phyloP scores from a whole-genome alignment of 2,888 invertebrate genomes.

The Thera britannica region DNA sequence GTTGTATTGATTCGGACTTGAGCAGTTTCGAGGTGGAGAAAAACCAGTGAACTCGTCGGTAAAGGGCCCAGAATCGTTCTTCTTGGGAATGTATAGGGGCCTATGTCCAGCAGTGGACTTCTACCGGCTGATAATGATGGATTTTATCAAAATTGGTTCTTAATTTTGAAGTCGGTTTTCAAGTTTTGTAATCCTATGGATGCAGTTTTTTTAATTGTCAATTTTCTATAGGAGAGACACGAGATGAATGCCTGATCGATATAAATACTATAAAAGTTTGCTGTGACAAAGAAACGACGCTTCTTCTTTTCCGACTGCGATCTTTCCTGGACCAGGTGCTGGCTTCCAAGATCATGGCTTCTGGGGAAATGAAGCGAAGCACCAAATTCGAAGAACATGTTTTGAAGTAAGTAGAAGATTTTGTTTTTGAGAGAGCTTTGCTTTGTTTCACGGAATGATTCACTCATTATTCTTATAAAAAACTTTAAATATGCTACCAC shows the following conservation, averaged over 20 bases:
- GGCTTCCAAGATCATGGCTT: slow-evolving; percentile 62
- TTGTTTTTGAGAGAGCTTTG: not conserved
- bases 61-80: too few species aligned
- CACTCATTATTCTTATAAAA: not conserved
- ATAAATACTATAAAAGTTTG: slow-evolving; percentile 63
- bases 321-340: slow-evolving; percentile 70
- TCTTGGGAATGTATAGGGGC: too few species aligned
- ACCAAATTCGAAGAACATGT: slow-evolving; percentile 66
- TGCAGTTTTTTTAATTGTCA: not conserved
- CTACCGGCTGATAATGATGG: too few species aligned
- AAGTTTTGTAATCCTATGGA: too few species aligned
- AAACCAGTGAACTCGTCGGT: too few species aligned
- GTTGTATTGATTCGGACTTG: too few species aligned
- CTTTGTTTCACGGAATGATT: too few species aligned
- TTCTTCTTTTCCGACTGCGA: slow-evolving; percentile 62
- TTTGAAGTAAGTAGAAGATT: slow-evolving; percentile 64
- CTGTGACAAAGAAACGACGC: slow-evolving; percentile 60
- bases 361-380: slow-evolving; percentile 31
- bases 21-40: too few species aligned
- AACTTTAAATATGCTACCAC: not conserved
- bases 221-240: not conserved
- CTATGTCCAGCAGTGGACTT: too few species aligned
- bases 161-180: too few species aligned
- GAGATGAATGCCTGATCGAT: slow-evolving; percentile 53
- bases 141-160: too few species aligned